These are phyloP conservation scores for Coenonympha arcania DNA, from an alignment of 2,888 invertebrate genomes.

Conservation along the genomic window DNA sequence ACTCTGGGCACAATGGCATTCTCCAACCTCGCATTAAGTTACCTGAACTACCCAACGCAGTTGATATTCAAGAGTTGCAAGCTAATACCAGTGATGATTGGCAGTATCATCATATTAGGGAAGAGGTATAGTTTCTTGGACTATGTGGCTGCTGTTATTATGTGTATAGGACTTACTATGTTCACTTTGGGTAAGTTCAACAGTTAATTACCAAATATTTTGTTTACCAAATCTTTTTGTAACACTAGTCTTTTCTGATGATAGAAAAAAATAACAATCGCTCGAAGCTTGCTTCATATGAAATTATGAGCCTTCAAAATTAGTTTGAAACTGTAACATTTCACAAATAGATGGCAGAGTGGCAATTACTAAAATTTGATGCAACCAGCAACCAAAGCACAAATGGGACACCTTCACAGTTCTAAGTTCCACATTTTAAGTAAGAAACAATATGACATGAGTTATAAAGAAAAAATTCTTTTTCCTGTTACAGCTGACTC, in stretches of 20 bases:
- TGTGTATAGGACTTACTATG: conserved; percentile 92
- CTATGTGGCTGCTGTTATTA: conserved; percentile 85
- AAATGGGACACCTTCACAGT: neutral
- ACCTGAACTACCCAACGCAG: conserved; percentile 97
- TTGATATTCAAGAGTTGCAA: conserved; percentile 99
- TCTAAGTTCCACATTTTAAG: neutral
- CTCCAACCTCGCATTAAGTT: conserved; percentile 94
- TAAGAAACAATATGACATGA: too few relatives aligned
- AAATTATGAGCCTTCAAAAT: too few relatives aligned
- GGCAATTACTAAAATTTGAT: too few relatives aligned
- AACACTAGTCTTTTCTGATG: too few relatives aligned
- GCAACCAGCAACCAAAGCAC: neutral
- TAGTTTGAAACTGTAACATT: too few relatives aligned
- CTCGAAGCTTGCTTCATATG: too few relatives aligned
- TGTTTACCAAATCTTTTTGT: too few relatives aligned
- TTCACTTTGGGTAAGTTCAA: conserved; percentile 92
- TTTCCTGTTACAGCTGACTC: conserved; percentile 81
- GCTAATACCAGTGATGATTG: conserved; percentile 94
- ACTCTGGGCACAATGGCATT: conserved; percentile 97
- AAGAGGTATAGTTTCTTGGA: conserved; percentile 89
- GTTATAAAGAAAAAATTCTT: too few relatives aligned
- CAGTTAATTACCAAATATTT: too few relatives aligned
- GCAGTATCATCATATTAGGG: conserved; percentile 92
- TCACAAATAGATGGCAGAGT: too few relatives aligned
- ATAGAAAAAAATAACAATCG: too few relatives aligned